phyloP scores from a whole-genome alignment of 2,888 invertebrate species.

The Lithophane ornitopus region DNA sequence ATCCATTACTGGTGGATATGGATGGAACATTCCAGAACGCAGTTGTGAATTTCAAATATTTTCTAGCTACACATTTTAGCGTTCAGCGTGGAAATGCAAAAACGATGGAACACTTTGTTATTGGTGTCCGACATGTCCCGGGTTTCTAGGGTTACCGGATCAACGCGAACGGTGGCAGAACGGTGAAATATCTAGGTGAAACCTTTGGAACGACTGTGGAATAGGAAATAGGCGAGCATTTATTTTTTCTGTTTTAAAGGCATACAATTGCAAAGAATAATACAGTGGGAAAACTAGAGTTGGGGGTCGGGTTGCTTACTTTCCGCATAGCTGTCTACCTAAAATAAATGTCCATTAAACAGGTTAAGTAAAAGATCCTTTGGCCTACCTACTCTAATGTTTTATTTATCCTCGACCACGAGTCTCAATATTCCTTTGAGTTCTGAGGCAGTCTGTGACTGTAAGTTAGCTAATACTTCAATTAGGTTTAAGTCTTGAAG shows the following conservation, averaged over 20 bases:
- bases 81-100: constrained; percentile 29
- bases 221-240: constrained; percentile 5
- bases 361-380: neutral
- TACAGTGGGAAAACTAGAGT: constrained; percentile 7
- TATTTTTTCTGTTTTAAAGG: constrained; percentile 2
- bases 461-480: neutral
- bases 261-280: constrained; percentile 3
- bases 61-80: constrained; percentile 29
- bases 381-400: neutral
- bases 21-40: constrained; percentile 19
- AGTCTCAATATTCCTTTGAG: constrained; percentile 12
- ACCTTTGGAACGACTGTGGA: constrained; percentile 15
- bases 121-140: constrained; percentile 11
- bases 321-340: neutral
- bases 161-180: constrained; percentile 23
- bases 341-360: constrained; percentile 11
- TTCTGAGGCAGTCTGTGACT: neutral
- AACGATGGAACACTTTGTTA: constrained; percentile 40
- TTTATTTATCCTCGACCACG: neutral
- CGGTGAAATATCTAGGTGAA: constrained; percentile 25
- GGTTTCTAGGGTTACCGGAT: constrained; percentile 22
- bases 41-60: constrained; percentile 37
- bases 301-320: neutral
- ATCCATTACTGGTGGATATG: constrained; percentile 42
- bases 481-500: constrained; percentile 9